Percentiles rank a stretch among this genome's conserved stretches.
These are phyloP conservation scores for Microctenopoma lineatum DNA, from an alignment of 2,797 vertebrate genomes.

Conservation along the genomic window DNA sequence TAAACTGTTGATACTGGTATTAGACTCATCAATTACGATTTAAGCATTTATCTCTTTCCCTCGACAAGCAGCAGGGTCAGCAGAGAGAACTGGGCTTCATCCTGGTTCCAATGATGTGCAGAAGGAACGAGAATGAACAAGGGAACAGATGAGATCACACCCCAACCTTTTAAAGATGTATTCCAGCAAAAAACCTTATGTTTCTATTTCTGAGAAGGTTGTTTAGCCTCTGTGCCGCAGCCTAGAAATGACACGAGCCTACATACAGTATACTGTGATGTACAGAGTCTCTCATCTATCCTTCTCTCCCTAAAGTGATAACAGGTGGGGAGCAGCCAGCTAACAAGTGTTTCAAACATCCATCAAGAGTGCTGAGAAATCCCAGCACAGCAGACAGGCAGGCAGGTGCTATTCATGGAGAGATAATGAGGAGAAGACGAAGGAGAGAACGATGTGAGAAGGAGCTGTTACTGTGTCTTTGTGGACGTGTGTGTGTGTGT, in stretches of 20 bases:
- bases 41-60: slow-evolving; percentile 21
- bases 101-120: slow-evolving; percentile 22
- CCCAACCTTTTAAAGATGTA: slow-evolving; percentile 14
- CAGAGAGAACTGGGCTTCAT: slow-evolving; percentile 6
- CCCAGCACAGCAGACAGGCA: slow-evolving; percentile 50
- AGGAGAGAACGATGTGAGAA: slow-evolving; percentile 47
- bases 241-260: slow-evolving; percentile 3
- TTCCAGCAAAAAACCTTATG: slow-evolving; percentile 12
- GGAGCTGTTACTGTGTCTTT: slow-evolving; percentile 41
- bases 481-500: neutral
- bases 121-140: slow-evolving; percentile 8
- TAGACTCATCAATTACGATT: slow-evolving; percentile 1
- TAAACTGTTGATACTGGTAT: slow-evolving; percentile 14
- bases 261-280: slow-evolving; percentile 11
- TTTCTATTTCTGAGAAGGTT: slow-evolving; percentile 26
- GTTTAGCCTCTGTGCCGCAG: slow-evolving; percentile 6
- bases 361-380: slow-evolving; percentile 54
- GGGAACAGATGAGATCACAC: slow-evolving; percentile 24
- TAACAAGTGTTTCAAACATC: slow-evolving; percentile 73
- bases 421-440: slow-evolving; percentile 70
- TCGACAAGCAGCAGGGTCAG: slow-evolving; percentile 19
- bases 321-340: slow-evolving; percentile 57
- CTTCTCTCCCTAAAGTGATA: slow-evolving; percentile 47
- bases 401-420: slow-evolving; percentile 74
- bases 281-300: slow-evolving; percentile 16